Conservation (phyloP, 2,113 vertebrate species). For the Nematolebias whitei region DNA sequence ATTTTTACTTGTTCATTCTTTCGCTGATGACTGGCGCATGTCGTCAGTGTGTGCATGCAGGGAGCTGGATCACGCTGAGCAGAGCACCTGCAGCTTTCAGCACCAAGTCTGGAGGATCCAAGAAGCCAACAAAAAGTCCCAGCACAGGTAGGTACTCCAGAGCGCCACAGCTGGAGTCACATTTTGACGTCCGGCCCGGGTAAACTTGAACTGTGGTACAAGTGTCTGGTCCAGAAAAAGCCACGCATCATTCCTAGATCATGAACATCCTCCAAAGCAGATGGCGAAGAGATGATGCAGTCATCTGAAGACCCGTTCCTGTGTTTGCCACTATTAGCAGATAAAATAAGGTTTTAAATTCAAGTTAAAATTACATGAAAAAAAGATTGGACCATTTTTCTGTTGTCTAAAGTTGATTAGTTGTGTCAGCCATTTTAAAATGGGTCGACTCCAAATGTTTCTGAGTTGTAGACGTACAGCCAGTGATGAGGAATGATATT, state of each 20-base stretch:
- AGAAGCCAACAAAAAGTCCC: slow-evolving; percentile 59
- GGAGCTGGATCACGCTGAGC: slow-evolving; percentile 48
- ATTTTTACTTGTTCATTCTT: neutral
- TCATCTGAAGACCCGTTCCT: too few relatives aligned
- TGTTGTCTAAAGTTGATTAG: too few relatives aligned
- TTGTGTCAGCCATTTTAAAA: too few relatives aligned
- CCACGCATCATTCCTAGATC: too few relatives aligned
- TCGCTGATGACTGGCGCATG: neutral
- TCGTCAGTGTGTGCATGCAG: slow-evolving; percentile 60
- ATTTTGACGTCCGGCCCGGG: neutral
- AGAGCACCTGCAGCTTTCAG: slow-evolving; percentile 56
- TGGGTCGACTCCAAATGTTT: too few relatives aligned
- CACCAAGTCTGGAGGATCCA: slow-evolving; percentile 69
- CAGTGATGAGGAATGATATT: too few relatives aligned
- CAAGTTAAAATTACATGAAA: too few relatives aligned
- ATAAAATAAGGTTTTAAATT: too few relatives aligned
- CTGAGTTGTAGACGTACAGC: too few relatives aligned
- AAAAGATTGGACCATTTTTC: too few relatives aligned
- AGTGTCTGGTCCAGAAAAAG: neutral
- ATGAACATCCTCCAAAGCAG: neutral
- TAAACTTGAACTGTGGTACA: slow-evolving; percentile 11
- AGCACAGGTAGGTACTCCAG: slow-evolving; percentile 51
- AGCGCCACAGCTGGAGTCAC: neutral
- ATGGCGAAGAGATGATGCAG: too few relatives aligned
- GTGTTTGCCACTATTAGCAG: too few relatives aligned